Evolutionary conservation across 2,113 vertebrate species (phyloP), one percentile per base, ranked within the genome.

Genomic region (Pavo muticus): DNA sequence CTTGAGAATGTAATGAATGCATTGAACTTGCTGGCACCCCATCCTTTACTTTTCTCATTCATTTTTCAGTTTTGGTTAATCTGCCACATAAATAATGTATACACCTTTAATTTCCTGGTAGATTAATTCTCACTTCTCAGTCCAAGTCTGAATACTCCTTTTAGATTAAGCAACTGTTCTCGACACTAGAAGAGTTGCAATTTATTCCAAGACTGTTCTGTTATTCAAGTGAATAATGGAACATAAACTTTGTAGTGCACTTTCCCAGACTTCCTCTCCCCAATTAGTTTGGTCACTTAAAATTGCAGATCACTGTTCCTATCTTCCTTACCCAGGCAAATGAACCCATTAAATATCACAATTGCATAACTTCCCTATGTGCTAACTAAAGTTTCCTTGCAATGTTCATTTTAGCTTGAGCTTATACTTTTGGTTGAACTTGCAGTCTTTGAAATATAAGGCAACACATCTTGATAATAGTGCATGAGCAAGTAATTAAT

Each of bases 241-340:
- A 74, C 37, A 35, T 20, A 72, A 86, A 60, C 67, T 75, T 60
- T 39, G 54, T 42, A 75, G 11, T 64, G 32, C 48, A 39, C 35
- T 84, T 94, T 92, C 88, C 52, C 73, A 93, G 81, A 82, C 81
- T 91, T 94, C 87, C 67, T 92, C 42, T 89, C 32, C 18, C 24
- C 61, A 87, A 0, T 91, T 88, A 84, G 27, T 11, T 64, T 71
- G 50, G 24, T 87, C 47, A 47, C 57, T 87, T 94, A 72, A 78
- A 92, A 78, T 11, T 92, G 87, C 42, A 92, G 60, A 74, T 84
- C 73, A 19, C 54, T 76, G 27, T 90, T 93, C 86, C 72, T 85
- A n/a, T 95, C 68, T 88, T 93, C 69, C 71, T 94, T 94, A 95
- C 64, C 87, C 80, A 93, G 88, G 83, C 69, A 80, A 87, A 63